Conservation (phyloP, 2,888 invertebrate species). For the Alentia gelatinosa region DNA sequence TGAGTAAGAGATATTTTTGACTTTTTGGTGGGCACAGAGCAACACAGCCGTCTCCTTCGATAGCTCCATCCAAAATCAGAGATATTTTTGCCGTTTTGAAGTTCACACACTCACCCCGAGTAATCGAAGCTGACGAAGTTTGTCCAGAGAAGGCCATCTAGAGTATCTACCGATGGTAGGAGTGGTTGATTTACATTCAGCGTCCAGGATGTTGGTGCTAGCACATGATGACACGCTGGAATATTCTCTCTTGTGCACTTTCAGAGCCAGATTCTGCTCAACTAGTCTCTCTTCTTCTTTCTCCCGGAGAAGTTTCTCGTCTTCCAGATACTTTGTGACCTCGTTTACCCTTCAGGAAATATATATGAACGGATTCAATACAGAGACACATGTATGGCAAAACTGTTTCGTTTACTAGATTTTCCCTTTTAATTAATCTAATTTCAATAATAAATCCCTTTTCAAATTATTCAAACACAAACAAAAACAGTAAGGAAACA, state of each 20-base stretch:
- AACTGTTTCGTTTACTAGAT: too few relatives aligned
- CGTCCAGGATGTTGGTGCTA: background rate
- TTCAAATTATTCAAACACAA: too few relatives aligned
- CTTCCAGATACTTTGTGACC: constrained; percentile 73
- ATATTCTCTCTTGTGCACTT: background rate
- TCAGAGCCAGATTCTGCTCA: constrained; percentile 59
- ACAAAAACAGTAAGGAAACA: too few relatives aligned
- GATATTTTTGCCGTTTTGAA: too few relatives aligned
- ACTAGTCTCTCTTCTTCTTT: constrained; percentile 67
- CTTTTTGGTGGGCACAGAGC: too few relatives aligned
- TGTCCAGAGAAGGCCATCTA: constrained; percentile 48
- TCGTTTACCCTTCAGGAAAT: constrained; percentile 72
- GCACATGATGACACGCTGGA: background rate
- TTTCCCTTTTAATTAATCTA: too few relatives aligned
- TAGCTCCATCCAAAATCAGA: too few relatives aligned
- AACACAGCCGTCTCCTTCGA: too few relatives aligned
- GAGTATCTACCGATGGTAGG: background rate
- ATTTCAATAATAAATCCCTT: too few relatives aligned
- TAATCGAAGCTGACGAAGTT: background rate
- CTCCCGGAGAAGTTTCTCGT: constrained; percentile 63
- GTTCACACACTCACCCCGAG: constrained; percentile 39
- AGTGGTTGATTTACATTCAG: background rate
- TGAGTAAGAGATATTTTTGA: too few relatives aligned
- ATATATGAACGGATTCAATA: too few relatives aligned
- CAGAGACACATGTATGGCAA: too few relatives aligned